Evolutionary conservation across 2,113 vertebrate species (phyloP), one percentile per base, ranked within the genome.

Genomic region (Uria lomvia): DNA sequence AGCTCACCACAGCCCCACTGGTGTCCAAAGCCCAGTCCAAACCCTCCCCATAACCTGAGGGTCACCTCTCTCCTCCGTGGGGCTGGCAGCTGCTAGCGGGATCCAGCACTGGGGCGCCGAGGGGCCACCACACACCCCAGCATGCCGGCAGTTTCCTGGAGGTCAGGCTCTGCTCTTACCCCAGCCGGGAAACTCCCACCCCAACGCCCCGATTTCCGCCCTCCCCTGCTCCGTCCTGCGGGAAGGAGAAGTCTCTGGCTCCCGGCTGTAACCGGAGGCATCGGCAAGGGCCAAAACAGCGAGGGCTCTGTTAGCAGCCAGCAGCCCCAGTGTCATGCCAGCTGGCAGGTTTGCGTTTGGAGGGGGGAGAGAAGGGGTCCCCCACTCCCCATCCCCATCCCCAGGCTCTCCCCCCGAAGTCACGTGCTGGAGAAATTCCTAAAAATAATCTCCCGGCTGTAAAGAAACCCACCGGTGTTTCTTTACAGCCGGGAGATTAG

Each of bases 241-340:
- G 78, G 86, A 95, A 87, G 72, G 34, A 67, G 84, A 87, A 50
- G 63, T 65, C 92, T 96, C 95, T 90, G 92, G 86, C 92, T 92
- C 90, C 88, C 1, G 5, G 68, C 11, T 76, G 79, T 90, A 90
- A 95, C 85, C 56, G 2, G 94, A 97, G 93, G 96, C 91, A 92
- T 79, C 10, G 2, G 68, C 92, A 80, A 82, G 22, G 59, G 92
- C 92, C 87, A 91, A 96, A 95, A 96, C 96, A 96, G 96, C 72
- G 5, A 91, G 43, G 55, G 94, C 91, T 96, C 96, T 96, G 95
- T 97, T 96, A 96, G 92, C 92, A 94, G 94, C 92, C 95, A 93
- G 93, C 58, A 93, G 86, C 21, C 47, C 42, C 6, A 4, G 65
- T 40, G 4, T 80, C 18, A 56, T 1, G 89, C 96, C 97, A 94